Evolutionary conservation across 1,140 invertebrate species (phyloP), one percentile per base, ranked within the genome.

Genomic region (Melanaphis sacchari): DNA sequence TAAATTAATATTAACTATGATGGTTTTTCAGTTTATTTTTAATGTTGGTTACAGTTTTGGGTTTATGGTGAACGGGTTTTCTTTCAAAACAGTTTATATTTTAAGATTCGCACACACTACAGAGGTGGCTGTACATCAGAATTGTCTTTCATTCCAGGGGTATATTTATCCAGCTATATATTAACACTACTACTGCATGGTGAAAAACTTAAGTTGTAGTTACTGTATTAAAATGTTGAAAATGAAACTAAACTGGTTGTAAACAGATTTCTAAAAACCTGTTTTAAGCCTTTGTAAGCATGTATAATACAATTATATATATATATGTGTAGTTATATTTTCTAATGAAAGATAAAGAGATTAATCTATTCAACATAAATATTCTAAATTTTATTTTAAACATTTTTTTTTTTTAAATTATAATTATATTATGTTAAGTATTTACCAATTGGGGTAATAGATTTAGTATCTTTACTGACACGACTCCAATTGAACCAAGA

Each of bases 401-500:
- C n/a, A n/a, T n/a, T n/a, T n/a, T n/a, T n/a, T n/a, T n/a, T n/a
- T n/a, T n/a, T n/a, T n/a, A n/a, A n/a, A n/a, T n/a, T n/a, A n/a
- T n/a, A 52, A 24, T 24, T 26, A 76, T 36, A 40, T 84, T n/a
- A n/a, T n/a, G 24, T 84, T 7, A 82, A 76, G 7, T 93, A 36
- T 85, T 93, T n/a, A 93, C 91, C 66, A 76, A 87, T 46, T 84
- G 66, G 40, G 38, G 76, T n/a, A 36, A 46, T 84, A 87, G 94
- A 84, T 93, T 85, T 91, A n/a, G 94, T 93, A 38, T 93, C 91
- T 85, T 93, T 93, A 52, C 81, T 93, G 22, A 38, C 94, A 43
- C 97, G 96, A 40, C 97, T 95, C 97, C 97, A 98, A 95, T 96
- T 96, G 96, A 97, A 97, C 97, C 97, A 97, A 11, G 96, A 97